Percentiles rank a stretch among this genome's conserved stretches.
These are phyloP conservation scores for Lepeophtheirus salmonis DNA, from an alignment of 1,140 invertebrate genomes.

Conservation along the genomic window DNA sequence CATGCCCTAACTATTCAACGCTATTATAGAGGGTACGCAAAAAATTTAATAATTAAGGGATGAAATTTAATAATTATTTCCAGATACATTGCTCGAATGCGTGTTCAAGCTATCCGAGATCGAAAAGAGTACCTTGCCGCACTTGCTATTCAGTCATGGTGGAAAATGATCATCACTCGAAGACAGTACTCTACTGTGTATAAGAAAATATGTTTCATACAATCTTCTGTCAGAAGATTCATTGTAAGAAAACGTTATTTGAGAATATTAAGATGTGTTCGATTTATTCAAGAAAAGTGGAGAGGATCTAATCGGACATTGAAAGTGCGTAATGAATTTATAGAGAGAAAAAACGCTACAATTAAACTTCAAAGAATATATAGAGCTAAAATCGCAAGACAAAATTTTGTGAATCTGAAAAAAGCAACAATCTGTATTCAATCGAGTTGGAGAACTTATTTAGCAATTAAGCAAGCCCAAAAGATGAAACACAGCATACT, in stretches of 20 bases:
- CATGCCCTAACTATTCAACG: constrained; percentile 21
- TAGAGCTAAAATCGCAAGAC: neutral
- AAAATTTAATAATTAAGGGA: constrained; percentile 10
- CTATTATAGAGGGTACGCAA: constrained; percentile 19
- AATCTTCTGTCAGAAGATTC: neutral
- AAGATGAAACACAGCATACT: neutral
- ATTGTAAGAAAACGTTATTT: neutral
- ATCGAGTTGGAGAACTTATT: neutral
- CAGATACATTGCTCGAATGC: neutral
- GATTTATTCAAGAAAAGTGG: neutral
- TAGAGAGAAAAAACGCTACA: neutral
- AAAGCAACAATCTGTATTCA: neutral
- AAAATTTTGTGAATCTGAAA: neutral
- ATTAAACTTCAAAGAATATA: neutral
- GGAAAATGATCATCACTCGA: neutral
- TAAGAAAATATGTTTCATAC: too few species aligned
- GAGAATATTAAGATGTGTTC: neutral
- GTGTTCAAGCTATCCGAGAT: neutral
- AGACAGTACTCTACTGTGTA: too few species aligned
- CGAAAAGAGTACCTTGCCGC: neutral
- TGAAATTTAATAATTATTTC: constrained; percentile 20
- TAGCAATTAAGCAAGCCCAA: neutral
- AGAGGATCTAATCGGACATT: neutral
- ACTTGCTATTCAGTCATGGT: neutral
- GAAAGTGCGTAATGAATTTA: neutral